Percentiles rank a stretch among this genome's conserved stretches.
Conservation (phyloP, 2,888 invertebrate species). For the Metacarcinus magister region DNA sequence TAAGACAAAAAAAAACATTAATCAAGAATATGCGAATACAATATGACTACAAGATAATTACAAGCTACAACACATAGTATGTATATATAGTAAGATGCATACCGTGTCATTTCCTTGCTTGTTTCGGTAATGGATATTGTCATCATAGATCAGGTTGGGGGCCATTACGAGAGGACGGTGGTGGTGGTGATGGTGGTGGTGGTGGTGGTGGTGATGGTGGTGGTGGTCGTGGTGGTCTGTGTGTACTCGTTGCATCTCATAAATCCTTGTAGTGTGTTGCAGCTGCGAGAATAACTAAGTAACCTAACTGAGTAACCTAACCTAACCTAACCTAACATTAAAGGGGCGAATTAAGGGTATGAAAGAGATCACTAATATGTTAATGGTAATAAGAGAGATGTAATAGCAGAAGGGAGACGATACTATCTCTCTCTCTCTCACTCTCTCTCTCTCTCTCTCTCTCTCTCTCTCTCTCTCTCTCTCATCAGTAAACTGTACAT, state of each 20-base stretch:
- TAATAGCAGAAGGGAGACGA: too few relatives aligned
- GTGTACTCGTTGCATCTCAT: neutral
- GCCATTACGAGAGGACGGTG: neutral
- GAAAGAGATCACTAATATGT: too few relatives aligned
- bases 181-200: too few relatives aligned
- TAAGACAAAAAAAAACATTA: too few relatives aligned
- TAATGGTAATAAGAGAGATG: too few relatives aligned
- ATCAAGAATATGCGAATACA: too few relatives aligned
- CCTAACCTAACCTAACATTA: too few relatives aligned
- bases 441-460: conserved; percentile 2
- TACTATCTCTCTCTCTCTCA: neutral
- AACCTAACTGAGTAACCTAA: too few relatives aligned
- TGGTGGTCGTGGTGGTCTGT: neutral
- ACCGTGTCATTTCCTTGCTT: neutral
- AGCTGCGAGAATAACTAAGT: neutral
- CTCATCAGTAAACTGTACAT: neutral
- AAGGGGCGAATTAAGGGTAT: too few relatives aligned
- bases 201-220: too few relatives aligned
- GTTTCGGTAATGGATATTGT: neutral
- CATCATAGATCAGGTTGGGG: neutral
- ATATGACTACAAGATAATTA: too few relatives aligned
- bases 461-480: conserved; percentile 2
- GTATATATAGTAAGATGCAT: neutral
- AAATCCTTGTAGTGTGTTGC: neutral
- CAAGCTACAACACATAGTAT: too few relatives aligned